These are phyloP conservation scores for Zoanthus sansibaricus DNA, from an alignment of 92 coral and sea anemone species.

Conservation along the genomic window DNA sequence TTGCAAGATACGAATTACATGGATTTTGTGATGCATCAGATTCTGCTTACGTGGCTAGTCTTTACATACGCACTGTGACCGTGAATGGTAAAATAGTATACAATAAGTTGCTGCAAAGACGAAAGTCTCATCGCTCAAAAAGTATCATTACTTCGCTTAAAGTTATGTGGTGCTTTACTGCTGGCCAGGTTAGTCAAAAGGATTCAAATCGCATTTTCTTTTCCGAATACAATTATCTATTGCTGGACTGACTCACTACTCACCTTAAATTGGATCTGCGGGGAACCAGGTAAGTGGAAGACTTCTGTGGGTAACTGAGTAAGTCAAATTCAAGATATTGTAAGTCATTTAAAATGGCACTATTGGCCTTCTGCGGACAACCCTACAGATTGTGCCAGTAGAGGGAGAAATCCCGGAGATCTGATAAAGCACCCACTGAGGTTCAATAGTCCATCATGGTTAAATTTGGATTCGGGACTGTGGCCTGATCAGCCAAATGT, in stretches of 20 bases:
- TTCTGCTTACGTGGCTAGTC: conserved; percentile 16
- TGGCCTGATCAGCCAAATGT: conserved; percentile 53
- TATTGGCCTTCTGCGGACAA: too few species aligned
- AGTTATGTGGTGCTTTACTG: too few species aligned
- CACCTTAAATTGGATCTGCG: conserved; percentile 66
- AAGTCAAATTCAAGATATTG: conserved; percentile 30
- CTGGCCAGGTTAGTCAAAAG: too few species aligned
- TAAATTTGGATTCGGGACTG: conserved; percentile 50
- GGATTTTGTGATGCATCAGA: conserved; percentile 27
- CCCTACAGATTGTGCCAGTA: too few species aligned
- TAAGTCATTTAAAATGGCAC: too few species aligned
- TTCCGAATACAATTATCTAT: too few species aligned
- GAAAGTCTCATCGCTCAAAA: too few species aligned
- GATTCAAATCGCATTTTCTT: too few species aligned
- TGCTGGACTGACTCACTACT: neutral
- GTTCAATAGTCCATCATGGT: conserved; percentile 6
- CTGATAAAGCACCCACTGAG: too few species aligned
- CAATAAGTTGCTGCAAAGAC: too few species aligned
- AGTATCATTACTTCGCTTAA: too few species aligned
- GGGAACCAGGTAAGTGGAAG: conserved; percentile 53
- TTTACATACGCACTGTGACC: neutral
- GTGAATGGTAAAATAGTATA: conserved; percentile 4
- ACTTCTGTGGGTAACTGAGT: conserved; percentile 66
- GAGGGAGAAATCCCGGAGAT: too few species aligned
- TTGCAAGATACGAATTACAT: neutral